These are phyloP conservation scores for Phataginus tetradactyla DNA, from an alignment of 2,797 vertebrate species.

Conservation along the genomic window DNA sequence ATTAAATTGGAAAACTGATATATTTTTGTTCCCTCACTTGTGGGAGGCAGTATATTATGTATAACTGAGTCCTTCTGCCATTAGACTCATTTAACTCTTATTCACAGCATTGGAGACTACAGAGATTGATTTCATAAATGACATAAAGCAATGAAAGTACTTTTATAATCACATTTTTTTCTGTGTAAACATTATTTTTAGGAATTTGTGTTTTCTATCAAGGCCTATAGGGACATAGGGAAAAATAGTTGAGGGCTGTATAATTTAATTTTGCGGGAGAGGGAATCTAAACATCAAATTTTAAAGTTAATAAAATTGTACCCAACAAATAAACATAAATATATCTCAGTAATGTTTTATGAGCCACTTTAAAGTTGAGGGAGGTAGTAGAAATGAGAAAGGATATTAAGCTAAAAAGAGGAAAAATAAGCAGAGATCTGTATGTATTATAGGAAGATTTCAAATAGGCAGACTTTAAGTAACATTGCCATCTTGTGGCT, in stretches of 20 bases:
- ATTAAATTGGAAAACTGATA: conserved; percentile 24
- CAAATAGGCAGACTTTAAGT: neutral
- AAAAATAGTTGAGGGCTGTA: neutral
- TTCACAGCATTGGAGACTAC: neutral
- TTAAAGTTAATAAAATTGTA: conserved; percentile 26
- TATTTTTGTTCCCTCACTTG: neutral
- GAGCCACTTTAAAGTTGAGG: neutral
- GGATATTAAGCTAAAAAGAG: neutral
- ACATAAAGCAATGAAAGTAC: neutral
- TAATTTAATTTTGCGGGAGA: neutral
- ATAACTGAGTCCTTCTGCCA: neutral
- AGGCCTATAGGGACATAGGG: neutral
- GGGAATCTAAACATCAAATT: neutral
- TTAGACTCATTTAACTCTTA: neutral
- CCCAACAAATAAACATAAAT: neutral
- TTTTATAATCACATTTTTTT: neutral
- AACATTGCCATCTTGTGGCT: conserved; percentile 30
- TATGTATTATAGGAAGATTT: neutral
- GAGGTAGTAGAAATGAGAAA: conserved; percentile 13
- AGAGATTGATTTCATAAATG: neutral
- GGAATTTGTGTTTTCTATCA: conserved; percentile 23
- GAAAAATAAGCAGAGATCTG: neutral
- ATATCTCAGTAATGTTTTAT: conserved; percentile 27
- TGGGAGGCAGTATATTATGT: neutral
- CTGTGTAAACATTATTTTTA: neutral